Evolutionary conservation across 2,888 invertebrate species (phyloP).

Genomic region (Amitus sp.): DNA sequence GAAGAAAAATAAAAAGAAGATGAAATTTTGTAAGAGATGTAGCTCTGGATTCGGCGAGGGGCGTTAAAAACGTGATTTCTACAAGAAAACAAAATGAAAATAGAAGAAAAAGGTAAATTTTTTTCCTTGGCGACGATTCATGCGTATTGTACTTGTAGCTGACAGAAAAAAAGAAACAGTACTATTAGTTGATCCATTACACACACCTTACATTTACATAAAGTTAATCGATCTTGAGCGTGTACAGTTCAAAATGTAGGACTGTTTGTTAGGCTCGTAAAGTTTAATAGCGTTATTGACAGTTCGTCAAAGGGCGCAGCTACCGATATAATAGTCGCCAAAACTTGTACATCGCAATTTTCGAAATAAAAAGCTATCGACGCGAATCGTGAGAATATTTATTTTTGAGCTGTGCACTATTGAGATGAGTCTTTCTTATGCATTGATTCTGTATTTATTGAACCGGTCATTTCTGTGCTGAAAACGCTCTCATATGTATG

Average conservation of each 20-base stretch:
- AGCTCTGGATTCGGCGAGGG: conserved; percentile 8
- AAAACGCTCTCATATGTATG: conserved; percentile 18
- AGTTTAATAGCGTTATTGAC: neutral
- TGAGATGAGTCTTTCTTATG: conserved; percentile 11
- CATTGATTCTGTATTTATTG: conserved; percentile 18
- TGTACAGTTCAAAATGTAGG: conserved; percentile 15
- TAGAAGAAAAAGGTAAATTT: neutral
- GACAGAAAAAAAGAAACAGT: conserved; percentile 8
- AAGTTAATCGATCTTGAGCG: conserved; percentile 13
- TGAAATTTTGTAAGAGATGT: conserved; percentile 17
- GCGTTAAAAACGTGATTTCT: conserved; percentile 12
- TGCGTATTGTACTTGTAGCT: conserved; percentile 15
- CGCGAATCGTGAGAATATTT: neutral
- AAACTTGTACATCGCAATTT: neutral
- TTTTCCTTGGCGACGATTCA: conserved; percentile 5
- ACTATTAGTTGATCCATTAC: conserved; percentile 25
- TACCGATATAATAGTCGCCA: neutral
- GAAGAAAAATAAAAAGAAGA: conserved; percentile 9
- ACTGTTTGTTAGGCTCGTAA: neutral
- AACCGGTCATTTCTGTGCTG: conserved; percentile 14
- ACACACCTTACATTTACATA: conserved; percentile 14
- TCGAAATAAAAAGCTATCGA: neutral
- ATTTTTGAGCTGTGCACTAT: conserved; percentile 15
- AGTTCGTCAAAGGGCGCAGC: conserved; percentile 1
- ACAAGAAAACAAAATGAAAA: conserved; percentile 2